A percentile compares a stretch with the other conserved stretches of the same genome.
These are phyloP conservation scores for Ips typographus DNA, from an alignment of 1,140 invertebrate genomes.

Conservation along the genomic window DNA sequence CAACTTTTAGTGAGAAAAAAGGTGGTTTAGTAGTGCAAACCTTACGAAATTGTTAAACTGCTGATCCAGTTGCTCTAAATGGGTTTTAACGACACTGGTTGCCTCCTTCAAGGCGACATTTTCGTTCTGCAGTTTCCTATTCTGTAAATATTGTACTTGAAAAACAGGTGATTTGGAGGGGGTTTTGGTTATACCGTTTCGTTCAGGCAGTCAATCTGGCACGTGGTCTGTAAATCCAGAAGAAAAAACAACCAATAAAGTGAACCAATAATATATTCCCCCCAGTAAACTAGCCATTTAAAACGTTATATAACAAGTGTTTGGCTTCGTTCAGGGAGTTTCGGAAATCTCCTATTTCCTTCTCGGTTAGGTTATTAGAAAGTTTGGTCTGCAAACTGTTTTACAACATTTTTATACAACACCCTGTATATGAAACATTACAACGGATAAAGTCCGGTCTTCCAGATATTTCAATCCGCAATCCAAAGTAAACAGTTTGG, in stretches of 20 bases:
- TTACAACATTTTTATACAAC: no score
- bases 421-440: constrained; percentile 9
- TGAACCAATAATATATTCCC: no score
- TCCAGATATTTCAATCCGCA: constrained; percentile 31
- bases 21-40: no score
- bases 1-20: background rate
- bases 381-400: constrained; percentile 23
- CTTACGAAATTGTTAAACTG: constrained; percentile 40
- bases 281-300: no score
- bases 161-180: background rate
- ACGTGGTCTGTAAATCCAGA: constrained; percentile 12
- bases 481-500: constrained; percentile 34
- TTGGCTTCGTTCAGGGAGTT: constrained; percentile 18
- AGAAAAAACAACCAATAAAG: background rate
- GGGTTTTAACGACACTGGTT: constrained; percentile 29
- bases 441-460: constrained; percentile 33
- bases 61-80: constrained; percentile 40
- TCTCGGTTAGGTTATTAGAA: background rate
- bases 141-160: constrained; percentile 23
- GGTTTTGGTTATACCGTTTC: background rate
- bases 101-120: constrained; percentile 25
- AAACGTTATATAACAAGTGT: background rate
- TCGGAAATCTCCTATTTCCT: constrained; percentile 15
- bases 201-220: background rate
- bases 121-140: constrained; percentile 17